Base-by-base conservation (phyloP, 2,113 vertebrate genomes). In the Ciconia stormi region DNA sequence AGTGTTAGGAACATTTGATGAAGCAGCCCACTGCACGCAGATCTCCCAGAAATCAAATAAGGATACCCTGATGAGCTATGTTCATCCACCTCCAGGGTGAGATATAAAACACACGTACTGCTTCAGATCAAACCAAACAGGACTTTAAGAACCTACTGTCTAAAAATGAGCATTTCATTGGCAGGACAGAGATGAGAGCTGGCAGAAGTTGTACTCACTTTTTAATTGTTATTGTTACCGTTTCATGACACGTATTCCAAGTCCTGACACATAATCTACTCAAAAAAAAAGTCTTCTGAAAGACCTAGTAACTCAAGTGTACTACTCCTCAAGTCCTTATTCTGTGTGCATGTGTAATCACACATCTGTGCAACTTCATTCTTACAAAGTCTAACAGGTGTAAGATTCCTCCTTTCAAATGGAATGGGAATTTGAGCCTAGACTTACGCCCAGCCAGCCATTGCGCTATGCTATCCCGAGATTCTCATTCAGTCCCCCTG, bases 401-500 rank as follows among this genome's bases (percentile, higher is more conserved):
- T 67, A 58, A 90, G 42, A 59, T 29, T 66, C 13, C 40, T 55
- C 14, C 50, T 82, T 82, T 55, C 18, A 62, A 72, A 36, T 10
- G 20, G 55, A 69, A 38, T 2, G 16, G 53, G 46, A 84, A 58
- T 50, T 80, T 74, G 49, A 81, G 17, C 42, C 38, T 13, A 42
- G 46, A 49, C 25, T 49, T 29, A 42, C 0, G 0, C 2, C 1
- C 50, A 78, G 36, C 25, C 66, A 79, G 27, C 13, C n/a, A 6
- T 1, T 4, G 12, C 70, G 16, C 42, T 17, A 5, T 2, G 0
- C 50, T 26, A 9, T 52, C 56, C 81, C 2, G 3, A 59, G 42
- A 21, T 11, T 30, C 17, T 46, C 52, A n/a, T 10, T 53, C 80
- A 29, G 34, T 5, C 8, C 47, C 36, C 25, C 49, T 3, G 42